These are phyloP conservation scores for Oscheius sp. DNA, from an alignment of 1,140 invertebrate genomes.

Conservation along the genomic window DNA sequence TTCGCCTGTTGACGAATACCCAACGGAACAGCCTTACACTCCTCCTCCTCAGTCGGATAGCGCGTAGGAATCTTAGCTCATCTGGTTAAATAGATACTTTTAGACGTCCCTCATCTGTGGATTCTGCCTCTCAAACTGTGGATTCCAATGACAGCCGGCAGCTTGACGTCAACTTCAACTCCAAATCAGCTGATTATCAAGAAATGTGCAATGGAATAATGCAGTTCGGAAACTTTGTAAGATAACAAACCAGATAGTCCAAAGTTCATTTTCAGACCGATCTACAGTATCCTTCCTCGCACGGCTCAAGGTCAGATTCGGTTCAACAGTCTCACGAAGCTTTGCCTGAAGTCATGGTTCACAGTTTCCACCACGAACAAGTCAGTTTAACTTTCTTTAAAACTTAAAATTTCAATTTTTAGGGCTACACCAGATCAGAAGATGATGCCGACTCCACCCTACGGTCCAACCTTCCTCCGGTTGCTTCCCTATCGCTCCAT, in stretches of 20 bases:
- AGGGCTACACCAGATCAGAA: not conserved
- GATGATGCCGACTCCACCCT: slow-evolving; percentile 10
- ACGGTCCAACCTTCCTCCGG: slow-evolving; percentile 7
- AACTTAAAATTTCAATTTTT: too few species aligned
- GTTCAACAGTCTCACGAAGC: slow-evolving; percentile 10
- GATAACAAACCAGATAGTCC: too few species aligned
- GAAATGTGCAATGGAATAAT: not conserved
- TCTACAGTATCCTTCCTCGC: not conserved
- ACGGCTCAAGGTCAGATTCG: not conserved
- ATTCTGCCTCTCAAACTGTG: slow-evolving; percentile 28
- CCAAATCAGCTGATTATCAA: not conserved
- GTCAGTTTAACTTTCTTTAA: too few species aligned
- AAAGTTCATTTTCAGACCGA: not conserved
- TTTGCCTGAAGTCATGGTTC: not conserved
- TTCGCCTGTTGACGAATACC: too few species aligned
- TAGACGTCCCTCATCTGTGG: slow-evolving; percentile 19
- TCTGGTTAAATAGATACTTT: not conserved
- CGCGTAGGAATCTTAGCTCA: not conserved
- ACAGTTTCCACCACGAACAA: not conserved
- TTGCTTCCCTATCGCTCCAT: slow-evolving; percentile 22
- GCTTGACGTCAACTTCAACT: slow-evolving; percentile 4
- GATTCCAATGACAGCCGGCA: slow-evolving; percentile 19
- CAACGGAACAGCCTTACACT: not conserved
- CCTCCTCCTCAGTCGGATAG: slow-evolving; percentile 4
- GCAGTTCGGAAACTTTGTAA: not conserved